phyloP scores from a whole-genome alignment of 2,888 invertebrate species.

The Amphipoea oculea region DNA sequence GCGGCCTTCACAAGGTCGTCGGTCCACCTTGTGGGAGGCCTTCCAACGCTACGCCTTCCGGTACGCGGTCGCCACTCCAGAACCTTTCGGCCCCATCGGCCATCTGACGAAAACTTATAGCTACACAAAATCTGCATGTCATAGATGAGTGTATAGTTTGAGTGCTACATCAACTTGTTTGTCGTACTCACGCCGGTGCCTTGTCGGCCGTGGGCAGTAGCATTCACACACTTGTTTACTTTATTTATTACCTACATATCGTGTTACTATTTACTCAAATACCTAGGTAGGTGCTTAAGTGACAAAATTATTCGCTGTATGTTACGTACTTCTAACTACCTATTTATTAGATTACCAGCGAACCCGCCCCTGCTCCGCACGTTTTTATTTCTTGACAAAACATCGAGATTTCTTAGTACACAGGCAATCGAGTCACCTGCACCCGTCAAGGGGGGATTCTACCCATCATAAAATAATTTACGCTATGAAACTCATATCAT shows the following conservation, averaged over 20 bases:
- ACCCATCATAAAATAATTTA: not conserved
- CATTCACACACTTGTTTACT: constrained; percentile 67
- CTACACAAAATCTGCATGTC: constrained; percentile 28
- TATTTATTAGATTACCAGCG: not conserved
- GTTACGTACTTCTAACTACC: not conserved
- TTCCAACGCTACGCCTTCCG: too few relatives aligned
- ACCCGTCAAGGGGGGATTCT: not conserved
- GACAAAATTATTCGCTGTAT: not conserved
- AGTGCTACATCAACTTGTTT: constrained; percentile 70
- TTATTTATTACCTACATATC: not conserved
- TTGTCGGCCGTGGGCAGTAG: constrained; percentile 72
- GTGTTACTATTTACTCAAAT: constrained; percentile 6
- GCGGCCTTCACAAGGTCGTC: too few relatives aligned
- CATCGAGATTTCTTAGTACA: not conserved
- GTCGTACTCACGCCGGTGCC: constrained; percentile 71
- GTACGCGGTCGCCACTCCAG: too few relatives aligned
- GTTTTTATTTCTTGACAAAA: not conserved
- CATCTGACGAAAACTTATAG: constrained; percentile 21
- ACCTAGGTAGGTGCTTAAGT: not conserved
- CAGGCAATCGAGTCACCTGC: not conserved
- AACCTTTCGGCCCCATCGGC: too few relatives aligned
- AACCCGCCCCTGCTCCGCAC: not conserved
- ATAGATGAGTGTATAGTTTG: constrained; percentile 54
- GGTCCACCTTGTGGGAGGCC: too few relatives aligned
- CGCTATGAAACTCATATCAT: not conserved